These are phyloP conservation scores for Ornithoptera priamus DNA, from an alignment of 2,888 invertebrate species.

Conservation along the genomic window DNA sequence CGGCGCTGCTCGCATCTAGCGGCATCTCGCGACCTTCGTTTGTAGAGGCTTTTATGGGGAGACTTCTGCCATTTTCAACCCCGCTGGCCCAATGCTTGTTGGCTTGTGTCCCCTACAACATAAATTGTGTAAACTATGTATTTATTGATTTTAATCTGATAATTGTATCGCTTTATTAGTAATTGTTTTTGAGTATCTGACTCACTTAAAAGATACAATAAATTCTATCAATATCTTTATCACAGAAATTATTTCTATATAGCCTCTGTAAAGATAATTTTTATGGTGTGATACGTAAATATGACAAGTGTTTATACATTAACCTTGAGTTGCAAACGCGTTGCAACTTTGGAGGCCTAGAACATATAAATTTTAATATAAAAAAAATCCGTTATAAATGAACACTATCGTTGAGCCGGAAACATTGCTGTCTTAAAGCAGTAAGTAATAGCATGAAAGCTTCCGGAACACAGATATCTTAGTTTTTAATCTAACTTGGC, in stretches of 20 bases:
- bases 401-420: background rate
- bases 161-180: background rate
- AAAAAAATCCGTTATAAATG: too few species aligned
- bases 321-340: background rate
- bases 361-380: too few species aligned
- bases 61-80: too few species aligned
- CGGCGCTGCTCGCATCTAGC: too few species aligned
- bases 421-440: background rate
- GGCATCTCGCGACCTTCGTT: too few species aligned
- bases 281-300: background rate
- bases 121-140: background rate
- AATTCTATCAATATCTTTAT: background rate
- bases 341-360: background rate
- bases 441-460: background rate
- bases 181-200: background rate
- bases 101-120: too few species aligned
- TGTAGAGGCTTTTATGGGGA: too few species aligned
- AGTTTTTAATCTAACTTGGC: background rate
- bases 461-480: background rate
- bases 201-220: background rate
- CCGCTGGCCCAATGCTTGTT: too few species aligned
- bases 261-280: background rate
- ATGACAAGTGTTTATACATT: background rate
- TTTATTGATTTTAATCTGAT: background rate
- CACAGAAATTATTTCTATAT: constrained; percentile 1